Base-by-base conservation (phyloP, 2,113 vertebrate species). In the rat (Rattus norvegicus) region DNA sequence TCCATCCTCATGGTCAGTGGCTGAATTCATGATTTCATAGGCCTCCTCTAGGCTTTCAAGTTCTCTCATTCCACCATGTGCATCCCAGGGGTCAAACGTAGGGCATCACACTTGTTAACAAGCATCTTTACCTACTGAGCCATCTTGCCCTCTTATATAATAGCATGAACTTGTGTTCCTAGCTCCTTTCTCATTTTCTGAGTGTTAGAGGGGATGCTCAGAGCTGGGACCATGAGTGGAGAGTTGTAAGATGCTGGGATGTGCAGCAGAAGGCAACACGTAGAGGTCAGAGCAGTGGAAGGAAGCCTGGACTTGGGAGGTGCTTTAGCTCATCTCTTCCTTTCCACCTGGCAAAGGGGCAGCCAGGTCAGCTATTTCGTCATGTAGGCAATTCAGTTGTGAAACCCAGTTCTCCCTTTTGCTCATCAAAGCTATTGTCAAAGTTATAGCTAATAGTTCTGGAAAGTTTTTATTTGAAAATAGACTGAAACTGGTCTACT, bases 351-450 rank as follows among this genome's bases (percentile, higher is more conserved):
- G 52, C 22, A 84, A 47, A 73, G 65, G 43, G 93, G 49, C 17
- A n/a, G 69, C 30, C 36, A 67, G 52, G 22, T 79, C 12, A 80
- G 59, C 30, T 76, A 94, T 88, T 95, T 96, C 76, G 65, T 88
- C 67, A 81, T 77, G 90, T 90, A 65, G 12, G 56, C 72, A 91
- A 96, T 94, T 94, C 59, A 89, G n/a, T 86, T 81, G 52, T 91
- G 49, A 88, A 76, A 86, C 89, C 56, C 59, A 89, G 65, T 93
- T 85, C 76, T 49, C 89, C 85, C 26, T 89, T 95, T 77, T 92
- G 47, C 11, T 92, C 59, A 47, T 94, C 47, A 77, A 73, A 94
- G 73, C 47, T 88, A 52, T 83, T 89, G 72, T 89, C 72, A 75
- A 92, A 81, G 47, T 67, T 61, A 12, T 47, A 61, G 83, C 61